Base-by-base conservation (phyloP, 2,888 invertebrate species). In the Invenusta paracnida region DNA sequence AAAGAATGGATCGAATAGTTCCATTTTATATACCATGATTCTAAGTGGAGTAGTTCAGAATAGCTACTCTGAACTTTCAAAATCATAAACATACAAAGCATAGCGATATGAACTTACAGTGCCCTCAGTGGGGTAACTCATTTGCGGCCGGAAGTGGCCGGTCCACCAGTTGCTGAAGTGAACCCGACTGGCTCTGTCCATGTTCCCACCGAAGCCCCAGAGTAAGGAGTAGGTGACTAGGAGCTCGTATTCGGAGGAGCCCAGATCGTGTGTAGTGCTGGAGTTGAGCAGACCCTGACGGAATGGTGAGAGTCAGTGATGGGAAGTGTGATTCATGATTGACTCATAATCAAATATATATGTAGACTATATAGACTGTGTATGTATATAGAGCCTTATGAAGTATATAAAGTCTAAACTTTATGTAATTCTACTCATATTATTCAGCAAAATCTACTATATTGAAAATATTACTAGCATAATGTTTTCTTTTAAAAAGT, bases 161-260 rank as follows among this genome's bases (percentile, higher is more conserved):
- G 48, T 48, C 48, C 48, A 48, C 48, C 48, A 48, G 5, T 48
- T 48, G n/a, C 83, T 83, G 5, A 83, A 25, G n/a, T 31, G 31
- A 5, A 31, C 23, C n/a, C 90, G 87, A 87, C 89, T 82, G 27
- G 90, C 88, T 0, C 87, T 87, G 0, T 88, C 89, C 85, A 91
- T 88, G 13, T 91, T 90, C 25, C 90, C 91, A 48, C 89, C 91
- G 87, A 91, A 90, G 1, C 91, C 88, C 91, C 91, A 91, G 67
- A 91, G 88, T 84, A 89, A 89, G 0, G 91, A 89, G 87, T 89
- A 90, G 89, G 89, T 90, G 88, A 91, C 90, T 87, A 90, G 90
- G 11, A 90, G 88, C 87, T 91, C 90, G 88, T 89, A 89, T 87
- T 91, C 90, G 27, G 89, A 88, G 87, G 90, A 90, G 87, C 88